Conservation (phyloP, 2,797 vertebrate species). For the Microctenopoma lineatum region DNA sequence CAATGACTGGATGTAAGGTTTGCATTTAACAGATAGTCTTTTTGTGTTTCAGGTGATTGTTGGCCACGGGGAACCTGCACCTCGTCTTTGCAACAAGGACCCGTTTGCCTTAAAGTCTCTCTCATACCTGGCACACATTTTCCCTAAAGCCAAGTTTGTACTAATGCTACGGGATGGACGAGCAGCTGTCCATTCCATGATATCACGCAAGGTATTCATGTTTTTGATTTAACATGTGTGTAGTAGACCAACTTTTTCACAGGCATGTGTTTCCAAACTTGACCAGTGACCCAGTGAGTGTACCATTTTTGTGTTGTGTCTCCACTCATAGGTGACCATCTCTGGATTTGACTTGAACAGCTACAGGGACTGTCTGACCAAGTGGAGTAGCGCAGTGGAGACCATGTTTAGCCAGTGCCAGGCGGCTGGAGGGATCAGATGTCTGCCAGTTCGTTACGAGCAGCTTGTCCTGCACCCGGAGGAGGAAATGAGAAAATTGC, state of each 20-base stretch:
- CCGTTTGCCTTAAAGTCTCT: constrained; percentile 94
- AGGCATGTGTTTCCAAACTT: background rate
- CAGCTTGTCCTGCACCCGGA: constrained; percentile 91
- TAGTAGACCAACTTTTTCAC: background rate
- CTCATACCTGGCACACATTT: constrained; percentile 90
- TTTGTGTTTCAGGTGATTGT: constrained; percentile 73
- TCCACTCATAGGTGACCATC: constrained; percentile 85
- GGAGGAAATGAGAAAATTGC: constrained; percentile 90
- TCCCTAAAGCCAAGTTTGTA: constrained; percentile 93
- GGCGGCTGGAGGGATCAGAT: constrained; percentile 84
- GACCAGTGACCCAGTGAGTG: background rate
- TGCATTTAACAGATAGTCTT: background rate
- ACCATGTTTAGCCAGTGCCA: constrained; percentile 94
- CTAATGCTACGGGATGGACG: constrained; percentile 94
- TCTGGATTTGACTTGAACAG: constrained; percentile 94
- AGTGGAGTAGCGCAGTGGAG: constrained; percentile 94
- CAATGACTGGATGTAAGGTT: too few relatives aligned
- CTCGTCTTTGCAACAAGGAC: constrained; percentile 94
- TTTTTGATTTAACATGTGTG: background rate
- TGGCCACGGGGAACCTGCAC: constrained; percentile 91
- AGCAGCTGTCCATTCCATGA: constrained; percentile 94
- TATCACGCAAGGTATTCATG: constrained; percentile 88
- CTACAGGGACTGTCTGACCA: constrained; percentile 94
- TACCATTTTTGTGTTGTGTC: background rate
- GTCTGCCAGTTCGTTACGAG: constrained; percentile 90